Base-by-base conservation (phyloP, 2,113 vertebrate species). In the Percopsis transmontana region DNA sequence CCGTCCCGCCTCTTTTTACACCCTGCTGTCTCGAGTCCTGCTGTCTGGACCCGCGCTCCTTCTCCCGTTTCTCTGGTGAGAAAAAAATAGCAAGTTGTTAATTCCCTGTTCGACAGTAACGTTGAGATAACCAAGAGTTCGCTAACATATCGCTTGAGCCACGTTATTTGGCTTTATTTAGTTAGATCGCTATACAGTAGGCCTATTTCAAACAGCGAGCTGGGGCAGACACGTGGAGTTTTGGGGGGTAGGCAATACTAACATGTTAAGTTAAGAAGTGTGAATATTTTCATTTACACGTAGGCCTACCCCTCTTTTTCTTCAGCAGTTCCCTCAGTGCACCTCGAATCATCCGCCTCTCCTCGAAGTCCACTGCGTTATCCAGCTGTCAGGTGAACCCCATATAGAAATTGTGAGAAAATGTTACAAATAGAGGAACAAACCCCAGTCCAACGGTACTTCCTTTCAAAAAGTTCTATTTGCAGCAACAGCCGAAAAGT, bases 281-380 rank as follows among this genome's bases (percentile, higher is more conserved):
- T n/a, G n/a, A n/a, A n/a, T n/a, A n/a, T n/a, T n/a, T n/a, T n/a
- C n/a, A n/a, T n/a, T n/a, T n/a, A n/a, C n/a, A n/a, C 8, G 27
- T 33, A 33, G 5, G 8, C 27, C 3, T 87, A 98, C 97, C 96
- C 93, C 95, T 90, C 72, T 97, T 98, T 76, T 89, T 94, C 76
- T 97, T 97, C 40, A 97, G 92, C 65, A 99, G 92, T 51, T 99
- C 95, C 15, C 96, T 94, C 67, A 98, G 88, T 1, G 94, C 95
- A 0, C 95, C 91, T 44, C 97, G 93, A 67, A 99, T 95, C 84
- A 94, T 77, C 47, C 93, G 91, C 24, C 96, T 91, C 79, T 97
- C 93, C 70, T 98, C 96, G 63, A 95, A 98, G 80, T 97, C 94
- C 0, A 84, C 79, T 0, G 94, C 88, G 45, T 20, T 89, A 81